A percentile compares a stretch with the other conserved stretches of the same genome.
Conservation (phyloP, 1,140 invertebrate genomes). For the Heliconius melpomene region DNA sequence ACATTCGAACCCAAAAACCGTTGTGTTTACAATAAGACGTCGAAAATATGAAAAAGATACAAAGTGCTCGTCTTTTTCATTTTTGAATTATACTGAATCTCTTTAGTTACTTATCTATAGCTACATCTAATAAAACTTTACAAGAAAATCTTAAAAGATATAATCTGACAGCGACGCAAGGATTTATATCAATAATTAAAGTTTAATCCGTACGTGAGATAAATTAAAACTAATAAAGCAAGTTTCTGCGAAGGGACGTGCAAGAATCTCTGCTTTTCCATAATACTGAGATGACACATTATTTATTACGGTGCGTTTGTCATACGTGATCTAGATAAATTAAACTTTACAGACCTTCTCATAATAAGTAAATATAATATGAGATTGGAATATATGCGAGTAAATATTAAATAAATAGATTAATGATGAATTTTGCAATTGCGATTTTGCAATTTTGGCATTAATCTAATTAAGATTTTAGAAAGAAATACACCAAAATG, state of each 20-base stretch:
- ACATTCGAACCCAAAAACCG: no score
- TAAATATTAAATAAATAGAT: no score
- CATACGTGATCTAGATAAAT: conserved; percentile 75
- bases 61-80: no score
- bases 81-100: no score
- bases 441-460: no score
- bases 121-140: not conserved
- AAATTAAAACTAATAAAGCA: conserved; percentile 46
- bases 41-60: not conserved
- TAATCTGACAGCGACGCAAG: not conserved
- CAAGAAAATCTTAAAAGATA: not conserved
- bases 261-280: conserved; percentile 54
- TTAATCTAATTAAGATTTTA: not conserved
- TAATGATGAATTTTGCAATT: no score
- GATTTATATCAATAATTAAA: conserved; percentile 35
- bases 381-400: not conserved
- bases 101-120: not conserved
- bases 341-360: conserved; percentile 60
- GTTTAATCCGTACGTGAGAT: conserved; percentile 44
- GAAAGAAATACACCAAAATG: no score
- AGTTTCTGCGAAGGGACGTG: conserved; percentile 55
- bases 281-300: conserved; percentile 71
- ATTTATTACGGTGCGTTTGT: conserved; percentile 64
- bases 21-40: not conserved
- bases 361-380: not conserved